Evolutionary conservation across 2,113 vertebrate species (phyloP), one percentile per base, ranked within the genome.

Genomic region (Scartelaos histophorus): DNA sequence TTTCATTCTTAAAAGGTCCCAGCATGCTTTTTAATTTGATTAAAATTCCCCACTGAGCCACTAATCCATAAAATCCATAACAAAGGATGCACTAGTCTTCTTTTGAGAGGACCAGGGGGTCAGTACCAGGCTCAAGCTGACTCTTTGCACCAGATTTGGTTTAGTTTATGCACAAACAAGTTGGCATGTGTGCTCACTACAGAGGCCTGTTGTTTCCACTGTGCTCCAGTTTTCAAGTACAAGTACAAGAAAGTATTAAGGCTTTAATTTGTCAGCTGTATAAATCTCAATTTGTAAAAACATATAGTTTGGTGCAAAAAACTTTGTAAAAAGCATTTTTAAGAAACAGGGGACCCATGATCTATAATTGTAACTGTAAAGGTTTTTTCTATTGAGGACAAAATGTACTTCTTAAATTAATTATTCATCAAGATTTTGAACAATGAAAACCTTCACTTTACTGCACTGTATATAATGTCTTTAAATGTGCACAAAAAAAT

Each of bases 1-100:
- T n/a, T n/a, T n/a, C n/a, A 66, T 65, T 46, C 72, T 82, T 16
- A 70, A 86, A 85, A 3, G 6, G 38, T 65, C 69, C 78, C 66
- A 70, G 83, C 73, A 66, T 70, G 80, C 69, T 70, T 89, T 74
- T 79, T 82, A 80, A 88, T 89, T 87, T 67, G 77, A 80, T 84
- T 87, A 65, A 72, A 85, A 71, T 75, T 34, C 70, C 77, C 76
- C 71, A 60, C 76, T 82, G 73, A 87, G 84, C 85, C 60, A 49
- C 38, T 87, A 82, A 92, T 87, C 83, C 80, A 81, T 80, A 66
- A 91, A 86, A 85, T 90, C 81, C 64, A 74, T 81, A 86, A 85
- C 81, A 82, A 78, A 47, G 21, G 79, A 62, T 76, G 77, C 76
- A 78, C 65, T 53, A 77, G 72, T 60, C 71, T 74, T 69, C 61